Conservation (phyloP, 2,113 vertebrate genomes). For the Perca schrenkii region DNA sequence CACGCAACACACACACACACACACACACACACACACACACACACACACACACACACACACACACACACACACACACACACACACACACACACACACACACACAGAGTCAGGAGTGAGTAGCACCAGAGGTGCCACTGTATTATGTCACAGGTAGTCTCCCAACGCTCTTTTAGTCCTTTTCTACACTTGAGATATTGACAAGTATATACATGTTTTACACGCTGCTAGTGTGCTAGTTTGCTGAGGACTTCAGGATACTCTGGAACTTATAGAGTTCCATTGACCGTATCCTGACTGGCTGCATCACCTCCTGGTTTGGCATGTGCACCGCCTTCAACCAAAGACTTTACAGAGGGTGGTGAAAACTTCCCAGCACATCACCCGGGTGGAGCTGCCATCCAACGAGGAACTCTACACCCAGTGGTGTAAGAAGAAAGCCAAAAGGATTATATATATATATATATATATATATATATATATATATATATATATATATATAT, state of each 20-base stretch:
- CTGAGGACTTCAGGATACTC: neutral
- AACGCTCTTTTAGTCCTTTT: neutral
- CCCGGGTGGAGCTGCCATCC: neutral
- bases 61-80: neutral
- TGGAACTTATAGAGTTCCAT: neutral
- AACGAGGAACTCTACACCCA: neutral
- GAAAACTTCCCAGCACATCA: neutral
- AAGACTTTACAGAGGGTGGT: neutral
- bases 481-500: too few relatives aligned
- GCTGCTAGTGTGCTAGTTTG: neutral
- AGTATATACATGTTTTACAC: neutral
- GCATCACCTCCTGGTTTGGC: neutral
- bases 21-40: neutral
- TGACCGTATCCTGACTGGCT: neutral
- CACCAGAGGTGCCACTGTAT: neutral
- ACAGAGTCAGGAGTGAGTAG: neutral
- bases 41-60: constrained; percentile 5
- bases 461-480: too few relatives aligned
- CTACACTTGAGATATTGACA: neutral
- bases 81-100: neutral
- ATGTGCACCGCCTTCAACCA: neutral
- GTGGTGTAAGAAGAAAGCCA: neutral
- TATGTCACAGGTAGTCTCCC: neutral
- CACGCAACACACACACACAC: constrained; percentile 5
- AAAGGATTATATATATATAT: neutral